Evolutionary conservation across 2,113 vertebrate species (phyloP).

Genomic region (Opisthocomus hoazin): DNA sequence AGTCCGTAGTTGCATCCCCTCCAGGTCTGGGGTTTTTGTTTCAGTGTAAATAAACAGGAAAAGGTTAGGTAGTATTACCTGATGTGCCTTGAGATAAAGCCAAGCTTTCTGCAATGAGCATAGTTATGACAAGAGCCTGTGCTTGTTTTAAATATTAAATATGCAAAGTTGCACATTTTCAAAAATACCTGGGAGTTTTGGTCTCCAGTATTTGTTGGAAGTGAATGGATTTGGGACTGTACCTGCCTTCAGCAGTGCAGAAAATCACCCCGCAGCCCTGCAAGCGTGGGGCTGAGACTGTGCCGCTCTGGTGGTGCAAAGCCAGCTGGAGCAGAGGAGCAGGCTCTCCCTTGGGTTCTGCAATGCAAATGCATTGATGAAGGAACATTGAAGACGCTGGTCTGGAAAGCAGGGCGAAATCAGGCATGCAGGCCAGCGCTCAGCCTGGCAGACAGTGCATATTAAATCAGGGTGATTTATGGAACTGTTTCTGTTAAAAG

Average conservation of each 20-base stretch:
- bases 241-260: not conserved
- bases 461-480: constrained; percentile 20
- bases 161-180: not conserved
- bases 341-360: not conserved
- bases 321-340: not conserved
- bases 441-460: not conserved
- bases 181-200: not conserved
- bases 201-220: not conserved
- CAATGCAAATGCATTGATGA: fast-evolving
- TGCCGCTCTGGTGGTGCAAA: fast-evolving
- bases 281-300: fast-evolving
- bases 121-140: not conserved
- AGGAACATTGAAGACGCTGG: fast-evolving
- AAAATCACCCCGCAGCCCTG: not conserved
- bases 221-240: not conserved
- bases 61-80: not conserved
- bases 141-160: not conserved
- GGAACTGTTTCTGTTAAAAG: constrained; percentile 21
- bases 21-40: not conserved
- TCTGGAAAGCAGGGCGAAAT: not conserved
- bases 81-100: not conserved
- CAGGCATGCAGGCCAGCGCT: not conserved
- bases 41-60: not conserved
- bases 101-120: not conserved
- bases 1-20: not conserved